A percentile compares a stretch with the other conserved stretches of the same genome.
phyloP scores from a whole-genome alignment of 2,797 vertebrate species.

The Pithecia hirsuta region DNA sequence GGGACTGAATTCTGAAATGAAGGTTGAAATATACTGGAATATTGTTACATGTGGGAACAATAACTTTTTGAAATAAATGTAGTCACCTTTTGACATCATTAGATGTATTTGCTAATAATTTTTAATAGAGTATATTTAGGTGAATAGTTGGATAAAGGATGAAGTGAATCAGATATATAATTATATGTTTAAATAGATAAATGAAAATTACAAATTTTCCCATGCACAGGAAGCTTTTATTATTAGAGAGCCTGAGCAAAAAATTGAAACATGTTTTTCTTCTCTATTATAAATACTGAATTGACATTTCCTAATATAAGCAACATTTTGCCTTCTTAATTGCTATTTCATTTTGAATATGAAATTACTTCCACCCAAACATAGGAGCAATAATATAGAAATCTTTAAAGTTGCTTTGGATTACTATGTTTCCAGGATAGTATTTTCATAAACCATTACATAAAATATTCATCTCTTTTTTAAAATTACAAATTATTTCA shows the following conservation, averaged over 20 bases:
- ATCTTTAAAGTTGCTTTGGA: neutral
- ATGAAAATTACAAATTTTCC: neutral
- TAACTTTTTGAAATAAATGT: conserved; percentile 55
- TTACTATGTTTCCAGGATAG: neutral
- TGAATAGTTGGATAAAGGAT: conserved; percentile 4
- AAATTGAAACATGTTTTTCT: neutral
- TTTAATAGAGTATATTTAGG: conserved; percentile 74
- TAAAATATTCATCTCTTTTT: neutral
- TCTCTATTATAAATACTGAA: neutral
- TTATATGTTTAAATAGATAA: conserved; percentile 55
- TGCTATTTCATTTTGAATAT: conserved; percentile 13
- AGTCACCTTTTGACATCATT: conserved; percentile 74
- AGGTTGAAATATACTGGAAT: conserved; percentile 72
- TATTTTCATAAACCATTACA: neutral
- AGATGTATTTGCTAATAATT: conserved; percentile 68
- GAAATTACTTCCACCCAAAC: conserved; percentile 21
- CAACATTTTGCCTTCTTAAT: neutral
- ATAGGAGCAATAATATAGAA: neutral
- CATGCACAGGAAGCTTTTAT: neutral
- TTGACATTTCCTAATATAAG: neutral
- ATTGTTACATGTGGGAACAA: conserved; percentile 14
- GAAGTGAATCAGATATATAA: conserved; percentile 46
- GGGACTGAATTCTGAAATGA: conserved; percentile 84
- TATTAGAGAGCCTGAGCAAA: conserved; percentile 17
- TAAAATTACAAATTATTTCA: neutral